Percentiles rank a stretch among this genome's conserved stretches.
These are phyloP conservation scores for Microchrysa polita DNA, from an alignment of 2,888 invertebrate species.

Conservation along the genomic window DNA sequence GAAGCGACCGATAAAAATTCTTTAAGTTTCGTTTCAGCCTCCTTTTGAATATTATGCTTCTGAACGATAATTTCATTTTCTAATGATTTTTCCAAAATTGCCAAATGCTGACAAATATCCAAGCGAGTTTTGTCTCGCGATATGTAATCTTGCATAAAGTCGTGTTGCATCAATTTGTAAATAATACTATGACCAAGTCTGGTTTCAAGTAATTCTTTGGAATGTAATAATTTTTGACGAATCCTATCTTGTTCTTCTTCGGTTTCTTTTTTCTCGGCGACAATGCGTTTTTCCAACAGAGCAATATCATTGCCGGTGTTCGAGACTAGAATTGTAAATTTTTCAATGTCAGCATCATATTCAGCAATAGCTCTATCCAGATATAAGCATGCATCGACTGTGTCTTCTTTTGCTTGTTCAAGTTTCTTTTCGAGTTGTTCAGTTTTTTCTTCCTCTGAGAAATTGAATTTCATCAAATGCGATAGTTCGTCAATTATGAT, in stretches of 20 bases:
- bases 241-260: neutral
- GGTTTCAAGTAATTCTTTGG: neutral
- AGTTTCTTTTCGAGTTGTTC: neutral
- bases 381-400: neutral
- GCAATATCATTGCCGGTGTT: neutral
- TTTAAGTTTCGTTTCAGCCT: neutral
- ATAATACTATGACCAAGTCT: neutral
- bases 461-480: neutral
- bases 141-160: constrained; percentile 9
- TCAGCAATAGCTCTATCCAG: neutral
- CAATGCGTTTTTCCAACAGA: constrained; percentile 1
- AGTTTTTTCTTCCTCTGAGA: neutral
- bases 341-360: constrained; percentile 5
- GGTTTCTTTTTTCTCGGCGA: neutral
- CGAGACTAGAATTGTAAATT: neutral
- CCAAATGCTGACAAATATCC: neutral
- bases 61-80: constrained; percentile 15
- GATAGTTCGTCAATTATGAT: constrained; percentile 2
- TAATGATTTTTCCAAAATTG: neutral
- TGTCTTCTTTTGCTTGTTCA: neutral
- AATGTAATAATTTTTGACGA: neutral
- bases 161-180: constrained; percentile 28
- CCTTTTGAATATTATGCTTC: neutral
- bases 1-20: neutral
- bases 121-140: neutral